Evolutionary conservation across 2,888 invertebrate genomes (phyloP).

Genomic region (Rotaria macrura): DNA sequence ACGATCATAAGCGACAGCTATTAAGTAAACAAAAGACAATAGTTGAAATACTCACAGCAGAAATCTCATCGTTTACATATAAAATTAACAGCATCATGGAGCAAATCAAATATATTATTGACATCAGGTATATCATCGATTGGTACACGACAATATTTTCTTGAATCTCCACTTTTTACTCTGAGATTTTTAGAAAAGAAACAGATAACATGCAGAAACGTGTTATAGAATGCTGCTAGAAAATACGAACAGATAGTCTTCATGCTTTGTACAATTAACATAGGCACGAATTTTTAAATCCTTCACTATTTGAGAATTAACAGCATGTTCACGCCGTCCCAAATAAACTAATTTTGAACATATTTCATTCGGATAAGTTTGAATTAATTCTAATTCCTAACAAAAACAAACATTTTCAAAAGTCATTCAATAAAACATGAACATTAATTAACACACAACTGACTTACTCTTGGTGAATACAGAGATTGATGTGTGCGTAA

Average conservation of each 20-base stretch:
- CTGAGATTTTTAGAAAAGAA: conserved; percentile 38
- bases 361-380: conserved; percentile 47
- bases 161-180: conserved; percentile 36
- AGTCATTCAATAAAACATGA: neutral
- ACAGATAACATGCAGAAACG: neutral
- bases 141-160: conserved; percentile 38
- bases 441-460: conserved; percentile 17
- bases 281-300: conserved; percentile 47
- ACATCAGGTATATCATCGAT: conserved; percentile 41
- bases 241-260: neutral
- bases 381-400: conserved; percentile 47
- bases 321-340: conserved; percentile 46
- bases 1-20: conserved; percentile 40
- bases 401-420: neutral
- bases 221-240: neutral
- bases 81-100: conserved; percentile 42
- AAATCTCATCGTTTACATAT: conserved; percentile 39
- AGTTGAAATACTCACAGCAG: neutral
- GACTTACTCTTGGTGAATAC: conserved; percentile 48
- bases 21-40: neutral
- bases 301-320: conserved; percentile 45
- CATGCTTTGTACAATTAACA: conserved; percentile 40
- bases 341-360: conserved; percentile 45
- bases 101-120: conserved; percentile 39
- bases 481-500: conserved; percentile 48